Base-by-base conservation (phyloP, 2,113 vertebrate genomes). In the Mohoua ochrocephala region DNA sequence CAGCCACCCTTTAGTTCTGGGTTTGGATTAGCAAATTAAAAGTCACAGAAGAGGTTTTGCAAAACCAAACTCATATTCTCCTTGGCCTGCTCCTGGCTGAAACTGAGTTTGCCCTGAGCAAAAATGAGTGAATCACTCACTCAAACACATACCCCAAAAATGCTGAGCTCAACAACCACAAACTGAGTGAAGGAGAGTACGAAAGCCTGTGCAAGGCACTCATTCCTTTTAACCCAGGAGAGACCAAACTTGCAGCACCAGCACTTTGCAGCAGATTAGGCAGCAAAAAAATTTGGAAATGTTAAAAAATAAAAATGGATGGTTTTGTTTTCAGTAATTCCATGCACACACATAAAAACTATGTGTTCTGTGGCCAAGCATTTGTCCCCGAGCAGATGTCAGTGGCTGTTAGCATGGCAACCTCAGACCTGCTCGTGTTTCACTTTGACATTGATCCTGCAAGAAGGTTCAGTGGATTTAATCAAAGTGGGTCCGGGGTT, bases 131-230 rank as follows among this genome's bases (percentile, higher is more conserved):
- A 95, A 53, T 93, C 75, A 83, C 68, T 65, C 77, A 65, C 68
- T 65, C 61, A 87, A 95, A 90, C 49, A 76, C 60, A 87, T 6
- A 49, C 74, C 53, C 13, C 33, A 96, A 86, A 94, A 96, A 75
- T 54, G 84, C 94, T 96, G 91, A 96, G 76, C 81, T 96, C 89
- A 54, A 93, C 91, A 87, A 85, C 89, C 74, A 82, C 87, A 87
- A 78, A 59, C 23, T 41, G 80, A 53, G 54, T 8, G 50, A 50
- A 41, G 81, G 33, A 84, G 77, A 57, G 8, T 11, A 52, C 0
- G 3, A 71, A 49, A 87, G 30, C n/a, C 52, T 39, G 26, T 18
- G 56, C 11, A 13, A 68, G 42, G 14, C 53, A 31, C 24, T 56
- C 77, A 27, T 41, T 84, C 41, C 41, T 41, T 75, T 82, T 76